Conservation (phyloP, 2,113 vertebrate genomes). For the Lamprotornis superbus region DNA sequence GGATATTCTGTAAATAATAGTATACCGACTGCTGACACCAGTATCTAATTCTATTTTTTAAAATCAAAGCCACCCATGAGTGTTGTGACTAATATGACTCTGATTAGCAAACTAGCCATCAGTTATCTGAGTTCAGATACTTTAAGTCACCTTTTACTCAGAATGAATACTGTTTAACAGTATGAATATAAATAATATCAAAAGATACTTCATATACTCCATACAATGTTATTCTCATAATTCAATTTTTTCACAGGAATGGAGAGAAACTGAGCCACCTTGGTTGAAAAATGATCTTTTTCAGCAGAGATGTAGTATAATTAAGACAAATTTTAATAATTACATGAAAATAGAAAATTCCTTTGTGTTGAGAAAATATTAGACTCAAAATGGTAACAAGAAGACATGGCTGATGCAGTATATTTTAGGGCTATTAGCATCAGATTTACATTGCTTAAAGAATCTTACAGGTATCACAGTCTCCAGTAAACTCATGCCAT, state of each 20-base stretch:
- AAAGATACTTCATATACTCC: not conserved
- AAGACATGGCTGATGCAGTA: not conserved
- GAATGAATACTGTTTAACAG: not conserved
- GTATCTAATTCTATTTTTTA: not conserved
- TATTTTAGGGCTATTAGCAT: not conserved
- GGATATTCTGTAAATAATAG: not conserved
- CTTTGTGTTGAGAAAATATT: not conserved
- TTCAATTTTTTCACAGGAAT: not conserved
- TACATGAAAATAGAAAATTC: not conserved
- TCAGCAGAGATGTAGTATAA: not conserved
- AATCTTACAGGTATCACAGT: not conserved
- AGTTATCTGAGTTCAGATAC: not conserved
- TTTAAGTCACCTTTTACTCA: not conserved
- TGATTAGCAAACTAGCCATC: not conserved
- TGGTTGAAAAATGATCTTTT: not conserved
- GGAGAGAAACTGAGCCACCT: not conserved
- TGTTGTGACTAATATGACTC: not conserved
- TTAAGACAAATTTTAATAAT: not conserved
- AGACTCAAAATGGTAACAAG: not conserved
- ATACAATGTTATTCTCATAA: not conserved
- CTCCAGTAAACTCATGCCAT: not conserved
- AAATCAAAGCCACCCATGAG: not conserved
- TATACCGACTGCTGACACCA: not conserved
- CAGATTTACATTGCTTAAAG: not conserved
- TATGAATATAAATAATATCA: not conserved